Conservation (phyloP, 2,888 invertebrate species). For the Pristionchus mayeri region DNA sequence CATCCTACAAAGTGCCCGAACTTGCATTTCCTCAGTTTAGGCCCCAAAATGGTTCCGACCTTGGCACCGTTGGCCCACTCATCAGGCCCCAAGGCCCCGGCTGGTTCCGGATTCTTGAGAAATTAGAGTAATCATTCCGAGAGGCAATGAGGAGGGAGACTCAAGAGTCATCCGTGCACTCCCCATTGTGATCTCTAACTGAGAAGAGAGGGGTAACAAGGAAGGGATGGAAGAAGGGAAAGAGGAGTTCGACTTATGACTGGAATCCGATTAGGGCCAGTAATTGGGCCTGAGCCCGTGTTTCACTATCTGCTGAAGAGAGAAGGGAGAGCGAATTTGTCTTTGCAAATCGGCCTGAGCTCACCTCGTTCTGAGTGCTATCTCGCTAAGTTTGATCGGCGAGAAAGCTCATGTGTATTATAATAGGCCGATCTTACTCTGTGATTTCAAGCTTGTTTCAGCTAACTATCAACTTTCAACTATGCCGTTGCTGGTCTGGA, state of each 20-base stretch:
- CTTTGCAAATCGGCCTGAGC: no score
- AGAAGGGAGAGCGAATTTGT: background rate
- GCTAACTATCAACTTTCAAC: no score
- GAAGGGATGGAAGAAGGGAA: background rate
- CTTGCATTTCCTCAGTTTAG: no score
- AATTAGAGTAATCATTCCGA: conserved; percentile 32
- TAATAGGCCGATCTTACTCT: no score
- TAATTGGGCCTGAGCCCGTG: conserved; percentile 30
- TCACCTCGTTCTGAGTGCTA: no score
- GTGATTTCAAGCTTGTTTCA: no score
- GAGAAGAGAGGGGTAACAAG: background rate
- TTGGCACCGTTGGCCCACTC: background rate
- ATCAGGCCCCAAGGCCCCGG: no score
- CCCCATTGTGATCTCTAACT: background rate
- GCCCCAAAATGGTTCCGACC: background rate
- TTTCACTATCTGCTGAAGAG: background rate
- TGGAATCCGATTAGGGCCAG: conserved; percentile 7
- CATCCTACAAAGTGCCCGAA: no score
- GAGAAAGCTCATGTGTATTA: no score
- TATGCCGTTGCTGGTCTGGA: no score
- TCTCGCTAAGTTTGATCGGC: no score
- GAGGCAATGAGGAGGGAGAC: background rate
- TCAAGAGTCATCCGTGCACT: conserved; percentile 26
- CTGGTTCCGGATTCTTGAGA: background rate
- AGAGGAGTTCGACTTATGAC: conserved; percentile 28